Conservation (phyloP, 2,113 vertebrate species). For the Nanorana parkeri region DNA sequence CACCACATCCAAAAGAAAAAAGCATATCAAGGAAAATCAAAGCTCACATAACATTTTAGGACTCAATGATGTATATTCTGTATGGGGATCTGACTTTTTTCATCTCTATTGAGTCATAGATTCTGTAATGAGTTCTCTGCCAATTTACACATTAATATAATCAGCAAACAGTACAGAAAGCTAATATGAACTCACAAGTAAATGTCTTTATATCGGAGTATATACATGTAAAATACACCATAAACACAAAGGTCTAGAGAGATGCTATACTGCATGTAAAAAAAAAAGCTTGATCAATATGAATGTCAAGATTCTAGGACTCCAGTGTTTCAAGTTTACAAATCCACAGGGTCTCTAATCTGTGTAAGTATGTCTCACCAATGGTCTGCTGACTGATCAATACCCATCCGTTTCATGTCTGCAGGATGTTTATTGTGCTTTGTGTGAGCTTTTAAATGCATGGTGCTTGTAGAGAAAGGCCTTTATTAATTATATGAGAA, state of each 20-base stretch:
- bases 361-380: background rate
- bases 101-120: too few species aligned
- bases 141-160: background rate
- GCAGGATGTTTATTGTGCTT: conserved; percentile 26
- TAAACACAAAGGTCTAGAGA: background rate
- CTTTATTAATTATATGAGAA: background rate
- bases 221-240: background rate
- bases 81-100: too few species aligned
- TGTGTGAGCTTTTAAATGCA: background rate
- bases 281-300: conserved; percentile 12
- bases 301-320: background rate
- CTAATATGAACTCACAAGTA: background rate
- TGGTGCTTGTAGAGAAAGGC: background rate
- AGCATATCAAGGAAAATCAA: too few species aligned
- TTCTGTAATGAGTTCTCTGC: background rate
- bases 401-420: background rate
- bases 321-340: conserved; percentile 36
- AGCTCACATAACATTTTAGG: too few species aligned
- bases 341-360: conserved; percentile 38
- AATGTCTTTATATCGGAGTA: background rate
- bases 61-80: too few species aligned
- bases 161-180: background rate
- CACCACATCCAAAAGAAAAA: too few species aligned
- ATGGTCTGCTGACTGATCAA: conserved; percentile 19
- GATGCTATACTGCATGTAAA: background rate